Conservation (phyloP, 2,113 vertebrate genomes). For the Petromus typicus region DNA sequence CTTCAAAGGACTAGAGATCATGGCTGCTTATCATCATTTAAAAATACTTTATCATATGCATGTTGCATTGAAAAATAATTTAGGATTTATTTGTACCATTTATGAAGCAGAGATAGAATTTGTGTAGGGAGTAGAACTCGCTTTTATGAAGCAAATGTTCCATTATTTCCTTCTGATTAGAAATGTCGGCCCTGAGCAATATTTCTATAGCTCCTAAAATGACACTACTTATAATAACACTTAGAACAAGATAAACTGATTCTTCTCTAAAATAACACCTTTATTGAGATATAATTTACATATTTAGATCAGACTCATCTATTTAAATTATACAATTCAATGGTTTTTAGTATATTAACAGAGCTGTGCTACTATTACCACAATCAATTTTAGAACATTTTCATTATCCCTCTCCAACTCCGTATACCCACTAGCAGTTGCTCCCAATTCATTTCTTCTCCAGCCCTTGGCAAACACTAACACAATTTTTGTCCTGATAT, state of each 20-base stretch:
- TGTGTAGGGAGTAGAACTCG: conserved; percentile 4
- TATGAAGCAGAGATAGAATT: conserved; percentile 16
- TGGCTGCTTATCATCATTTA: not conserved
- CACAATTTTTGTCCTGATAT: not conserved
- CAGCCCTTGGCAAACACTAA: not conserved
- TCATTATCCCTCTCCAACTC: not conserved
- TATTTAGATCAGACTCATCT: not conserved
- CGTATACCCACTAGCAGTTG: not conserved
- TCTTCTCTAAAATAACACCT: not conserved
- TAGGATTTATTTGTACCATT: not conserved
- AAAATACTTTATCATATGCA: not conserved
- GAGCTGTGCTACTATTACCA: not conserved
- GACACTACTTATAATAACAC: not conserved
- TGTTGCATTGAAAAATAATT: conserved; percentile 4
- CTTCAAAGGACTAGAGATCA: not conserved
- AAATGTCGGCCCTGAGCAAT: not conserved
- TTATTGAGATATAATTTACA: not conserved
- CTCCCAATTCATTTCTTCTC: not conserved
- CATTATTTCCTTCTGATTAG: conserved; percentile 43
- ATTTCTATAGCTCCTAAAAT: not conserved
- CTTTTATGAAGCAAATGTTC: not conserved
- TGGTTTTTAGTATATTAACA: not conserved
- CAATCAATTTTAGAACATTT: conserved; percentile 25
- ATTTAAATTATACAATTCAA: not conserved
- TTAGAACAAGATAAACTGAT: not conserved